These are phyloP conservation scores for Coelinius sp. DNA, from an alignment of 2,888 invertebrate species.

Conservation along the genomic window DNA sequence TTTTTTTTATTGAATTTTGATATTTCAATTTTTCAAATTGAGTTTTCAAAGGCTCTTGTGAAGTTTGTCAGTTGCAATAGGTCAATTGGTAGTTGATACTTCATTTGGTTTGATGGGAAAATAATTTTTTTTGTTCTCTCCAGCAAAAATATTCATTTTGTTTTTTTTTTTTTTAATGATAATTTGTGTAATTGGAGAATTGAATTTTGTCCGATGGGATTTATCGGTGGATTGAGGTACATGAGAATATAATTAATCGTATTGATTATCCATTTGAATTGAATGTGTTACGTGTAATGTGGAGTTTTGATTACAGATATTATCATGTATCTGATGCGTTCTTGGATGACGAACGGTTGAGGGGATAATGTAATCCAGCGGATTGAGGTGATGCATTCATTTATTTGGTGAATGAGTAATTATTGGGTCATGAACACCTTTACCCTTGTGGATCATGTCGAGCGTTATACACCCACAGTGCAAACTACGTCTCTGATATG, in stretches of 20 bases:
- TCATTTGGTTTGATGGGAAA: too few relatives aligned
- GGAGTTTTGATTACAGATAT: slow-evolving; percentile 3
- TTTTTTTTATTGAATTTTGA: not conserved
- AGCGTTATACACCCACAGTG: slow-evolving; percentile 32
- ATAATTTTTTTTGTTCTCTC: too few relatives aligned
- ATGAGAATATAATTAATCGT: slow-evolving; percentile 5
- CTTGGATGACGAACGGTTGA: not conserved
- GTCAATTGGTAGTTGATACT: not conserved
- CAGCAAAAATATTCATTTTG: too few relatives aligned
- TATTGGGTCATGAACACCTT: slow-evolving; percentile 47
- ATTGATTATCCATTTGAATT: not conserved
- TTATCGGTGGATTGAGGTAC: not conserved
- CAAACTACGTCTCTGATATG: not conserved
- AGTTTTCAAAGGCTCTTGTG: not conserved
- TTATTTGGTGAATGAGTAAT: slow-evolving; percentile 41
- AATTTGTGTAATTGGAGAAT: not conserved
- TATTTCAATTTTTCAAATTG: not conserved
- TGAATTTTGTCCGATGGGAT: not conserved
- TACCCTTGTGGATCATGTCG: slow-evolving; percentile 44
- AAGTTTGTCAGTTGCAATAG: not conserved
- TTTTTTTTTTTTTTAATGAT: too few relatives aligned
- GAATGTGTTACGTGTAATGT: not conserved
- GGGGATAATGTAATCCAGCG: slow-evolving; percentile 8
- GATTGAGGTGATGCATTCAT: slow-evolving; percentile 47
- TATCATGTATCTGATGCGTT: not conserved